These are phyloP conservation scores for Mustela nigripes DNA, from an alignment of 2,113 vertebrate genomes.

Conservation along the genomic window DNA sequence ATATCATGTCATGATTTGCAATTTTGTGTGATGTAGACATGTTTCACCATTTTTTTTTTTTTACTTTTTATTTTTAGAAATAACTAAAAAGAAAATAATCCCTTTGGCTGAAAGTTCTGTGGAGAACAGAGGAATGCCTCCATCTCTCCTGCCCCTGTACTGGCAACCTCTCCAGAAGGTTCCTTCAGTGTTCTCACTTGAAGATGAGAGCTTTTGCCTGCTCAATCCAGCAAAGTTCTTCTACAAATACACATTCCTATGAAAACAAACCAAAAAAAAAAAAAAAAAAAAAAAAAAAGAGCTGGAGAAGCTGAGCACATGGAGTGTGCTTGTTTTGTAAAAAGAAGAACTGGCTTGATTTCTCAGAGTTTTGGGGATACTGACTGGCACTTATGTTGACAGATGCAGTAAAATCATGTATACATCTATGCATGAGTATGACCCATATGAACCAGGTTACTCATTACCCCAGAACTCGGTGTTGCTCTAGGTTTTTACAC, in stretches of 20 bases:
- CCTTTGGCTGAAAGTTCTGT: not conserved
- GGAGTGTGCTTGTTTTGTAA: not conserved
- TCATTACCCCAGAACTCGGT: not conserved
- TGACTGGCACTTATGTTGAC: not conserved
- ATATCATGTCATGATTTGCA: not conserved
- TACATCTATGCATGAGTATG: rapidly evolving
- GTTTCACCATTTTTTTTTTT: not conserved
- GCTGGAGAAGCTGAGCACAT: rapidly evolving
- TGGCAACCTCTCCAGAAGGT: not conserved
- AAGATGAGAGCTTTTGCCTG: not conserved
- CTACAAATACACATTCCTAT: not conserved
- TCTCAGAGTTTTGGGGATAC: no score
- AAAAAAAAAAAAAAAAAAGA: no score
- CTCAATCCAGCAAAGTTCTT: not conserved
- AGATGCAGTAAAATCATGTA: rapidly evolving
- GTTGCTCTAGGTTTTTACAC: not conserved
- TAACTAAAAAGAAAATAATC: not conserved
- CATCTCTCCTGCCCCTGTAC: no score
- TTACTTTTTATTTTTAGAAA: conserved; percentile 15
- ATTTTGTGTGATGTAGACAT: not conserved
- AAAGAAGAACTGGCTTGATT: rapidly evolving
- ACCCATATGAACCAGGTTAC: rapidly evolving
- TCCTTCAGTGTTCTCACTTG: not conserved
- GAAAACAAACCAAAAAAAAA: not conserved
- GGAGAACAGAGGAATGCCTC: not conserved